Percentiles rank a stretch among this genome's conserved stretches.
phyloP scores from a whole-genome alignment of 2,888 invertebrate genomes.

The Rhopalosiphum nymphaeae region DNA sequence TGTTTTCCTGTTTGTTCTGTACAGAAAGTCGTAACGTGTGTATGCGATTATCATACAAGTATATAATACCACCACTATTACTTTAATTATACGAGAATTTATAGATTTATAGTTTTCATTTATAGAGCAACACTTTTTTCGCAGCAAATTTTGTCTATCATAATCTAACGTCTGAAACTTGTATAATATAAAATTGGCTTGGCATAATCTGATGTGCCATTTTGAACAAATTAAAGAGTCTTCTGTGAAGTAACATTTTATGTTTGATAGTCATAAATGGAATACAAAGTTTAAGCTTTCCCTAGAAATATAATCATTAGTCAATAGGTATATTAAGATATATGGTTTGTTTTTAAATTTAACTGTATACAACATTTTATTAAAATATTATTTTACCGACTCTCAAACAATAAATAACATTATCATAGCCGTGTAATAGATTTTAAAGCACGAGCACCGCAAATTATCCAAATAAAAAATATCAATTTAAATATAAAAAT shows the following conservation, averaged over 20 bases:
- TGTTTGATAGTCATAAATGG: not conserved
- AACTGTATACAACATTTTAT: not conserved
- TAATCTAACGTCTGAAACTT: not conserved
- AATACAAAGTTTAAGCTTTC: not conserved
- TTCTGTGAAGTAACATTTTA: not conserved
- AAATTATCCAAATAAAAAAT: not conserved
- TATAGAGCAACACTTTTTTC: not conserved
- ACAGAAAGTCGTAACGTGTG: not conserved
- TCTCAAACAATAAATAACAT: not conserved
- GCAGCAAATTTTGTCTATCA: not conserved
- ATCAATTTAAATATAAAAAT: not conserved
- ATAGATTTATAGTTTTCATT: not conserved
- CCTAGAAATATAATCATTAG: not conserved
- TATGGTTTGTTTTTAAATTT: not conserved
- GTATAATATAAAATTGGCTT: not conserved
- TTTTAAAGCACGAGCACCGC: not conserved
- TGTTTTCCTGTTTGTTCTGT: not conserved
- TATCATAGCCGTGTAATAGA: not conserved
- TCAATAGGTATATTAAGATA: not conserved
- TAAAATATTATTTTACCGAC: not conserved
- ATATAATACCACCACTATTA: not conserved
- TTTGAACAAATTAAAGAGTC: not conserved
- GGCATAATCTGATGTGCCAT: not conserved
- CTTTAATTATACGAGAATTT: not conserved
- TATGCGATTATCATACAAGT: not conserved